These are phyloP conservation scores for Botia kubotai DNA, from an alignment of 2,797 vertebrate genomes.

Conservation along the genomic window DNA sequence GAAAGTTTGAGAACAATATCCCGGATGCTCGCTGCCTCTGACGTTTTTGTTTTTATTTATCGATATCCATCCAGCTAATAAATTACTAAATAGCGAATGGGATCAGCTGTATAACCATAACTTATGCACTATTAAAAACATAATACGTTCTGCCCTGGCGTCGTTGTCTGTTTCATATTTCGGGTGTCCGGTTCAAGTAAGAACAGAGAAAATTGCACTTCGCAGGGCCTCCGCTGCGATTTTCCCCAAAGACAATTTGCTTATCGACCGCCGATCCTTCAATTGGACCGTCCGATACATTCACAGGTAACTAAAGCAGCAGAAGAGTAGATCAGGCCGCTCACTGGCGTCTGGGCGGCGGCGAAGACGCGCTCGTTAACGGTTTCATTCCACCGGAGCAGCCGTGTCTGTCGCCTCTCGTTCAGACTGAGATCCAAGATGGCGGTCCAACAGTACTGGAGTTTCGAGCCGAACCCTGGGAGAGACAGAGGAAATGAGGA, in stretches of 20 bases:
- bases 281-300: slow-evolving; percentile 6
- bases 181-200: slow-evolving; percentile 54
- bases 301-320: not conserved
- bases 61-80: slow-evolving; percentile 31
- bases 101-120: not conserved
- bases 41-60: slow-evolving; percentile 1
- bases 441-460: slow-evolving; percentile 84
- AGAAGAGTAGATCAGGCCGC: not conserved
- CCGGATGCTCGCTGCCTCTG: slow-evolving; percentile 6
- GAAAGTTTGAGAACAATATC: slow-evolving; percentile 40
- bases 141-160: slow-evolving; percentile 22
- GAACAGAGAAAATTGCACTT: slow-evolving; percentile 29
- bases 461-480: slow-evolving; percentile 75
- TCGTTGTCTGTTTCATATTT: slow-evolving; percentile 54
- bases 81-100: not conserved
- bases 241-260: slow-evolving; percentile 39
- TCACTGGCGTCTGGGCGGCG: slow-evolving; percentile 27
- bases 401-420: slow-evolving; percentile 72
- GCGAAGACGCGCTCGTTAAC: slow-evolving; percentile 53
- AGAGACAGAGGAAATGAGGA: slow-evolving; percentile 78
- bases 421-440: slow-evolving; percentile 90
- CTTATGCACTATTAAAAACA: not conserved
- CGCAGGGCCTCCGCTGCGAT: slow-evolving; percentile 52
- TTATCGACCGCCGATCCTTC: slow-evolving; percentile 10
- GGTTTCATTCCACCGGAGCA: slow-evolving; percentile 72